Percentiles rank a stretch among this genome's conserved stretches.
Evolutionary conservation across 2,888 invertebrate genomes (phyloP).

Genomic region (Pseudeuparius sepicola): DNA sequence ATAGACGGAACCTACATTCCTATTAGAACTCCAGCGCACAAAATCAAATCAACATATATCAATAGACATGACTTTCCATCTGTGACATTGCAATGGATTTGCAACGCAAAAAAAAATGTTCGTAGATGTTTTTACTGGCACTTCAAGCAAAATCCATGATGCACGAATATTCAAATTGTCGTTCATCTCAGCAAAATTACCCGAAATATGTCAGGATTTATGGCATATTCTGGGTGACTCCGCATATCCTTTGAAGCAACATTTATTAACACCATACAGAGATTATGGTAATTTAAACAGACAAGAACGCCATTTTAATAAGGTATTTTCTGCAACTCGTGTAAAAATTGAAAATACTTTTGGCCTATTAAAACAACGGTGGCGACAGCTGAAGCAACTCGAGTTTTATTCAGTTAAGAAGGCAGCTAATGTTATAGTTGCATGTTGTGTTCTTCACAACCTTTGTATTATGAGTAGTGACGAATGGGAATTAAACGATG

Average conservation of each 20-base stretch:
- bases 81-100: constrained; percentile 29
- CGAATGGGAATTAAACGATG: no score
- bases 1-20: constrained; percentile 23
- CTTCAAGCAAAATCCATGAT: constrained; percentile 30
- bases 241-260: constrained; percentile 26
- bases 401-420: constrained; percentile 18
- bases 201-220: constrained; percentile 20
- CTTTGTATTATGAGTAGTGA: constrained; percentile 25
- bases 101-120: constrained; percentile 25
- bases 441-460: constrained; percentile 27
- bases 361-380: constrained; percentile 26
- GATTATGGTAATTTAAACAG: constrained; percentile 27
- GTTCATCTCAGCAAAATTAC: constrained; percentile 17
- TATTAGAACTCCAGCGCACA: constrained; percentile 27
- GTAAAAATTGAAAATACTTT: constrained; percentile 31
- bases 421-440: constrained; percentile 24
- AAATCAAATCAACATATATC: constrained; percentile 30
- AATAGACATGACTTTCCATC: constrained; percentile 28
- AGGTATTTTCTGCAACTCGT: constrained; percentile 24
- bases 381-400: constrained; percentile 19
- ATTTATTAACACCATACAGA: constrained; percentile 26
- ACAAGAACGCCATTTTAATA: constrained; percentile 26
- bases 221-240: constrained; percentile 28
- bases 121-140: constrained; percentile 28
- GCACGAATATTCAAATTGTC: constrained; percentile 25